Conservation (phyloP, 23 tunicate genomes). For the Halocynthia aurantium region DNA sequence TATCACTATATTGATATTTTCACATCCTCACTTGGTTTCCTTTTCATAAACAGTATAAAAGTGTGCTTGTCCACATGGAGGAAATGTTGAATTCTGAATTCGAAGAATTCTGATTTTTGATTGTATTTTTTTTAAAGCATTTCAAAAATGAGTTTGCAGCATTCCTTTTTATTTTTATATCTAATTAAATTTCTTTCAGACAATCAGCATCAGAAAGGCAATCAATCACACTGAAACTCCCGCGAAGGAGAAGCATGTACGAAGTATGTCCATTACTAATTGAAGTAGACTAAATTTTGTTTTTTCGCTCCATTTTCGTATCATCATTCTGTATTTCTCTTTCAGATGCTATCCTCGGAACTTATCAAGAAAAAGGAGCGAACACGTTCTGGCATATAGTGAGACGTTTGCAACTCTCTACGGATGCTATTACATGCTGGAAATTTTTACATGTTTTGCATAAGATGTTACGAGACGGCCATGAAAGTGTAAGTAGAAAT, state of each 20-base stretch:
- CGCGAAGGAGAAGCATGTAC: slow-evolving; percentile 93
- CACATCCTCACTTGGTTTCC: too few relatives aligned
- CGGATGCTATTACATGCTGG: slow-evolving; percentile 81
- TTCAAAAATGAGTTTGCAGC: too few relatives aligned
- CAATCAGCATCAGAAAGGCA: slow-evolving; percentile 83
- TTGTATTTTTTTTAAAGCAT: too few relatives aligned
- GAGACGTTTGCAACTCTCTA: slow-evolving; percentile 64
- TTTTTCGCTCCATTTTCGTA: not conserved
- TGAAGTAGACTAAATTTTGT: not conserved
- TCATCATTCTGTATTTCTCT: too few relatives aligned
- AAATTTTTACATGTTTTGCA: slow-evolving; percentile 95
- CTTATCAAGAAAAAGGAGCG: slow-evolving; percentile 75
- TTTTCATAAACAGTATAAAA: too few relatives aligned
- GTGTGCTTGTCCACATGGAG: too few relatives aligned
- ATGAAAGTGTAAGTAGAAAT: slow-evolving; percentile 43
- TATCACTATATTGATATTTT: too few relatives aligned
- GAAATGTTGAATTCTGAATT: too few relatives aligned
- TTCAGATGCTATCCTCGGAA: slow-evolving; percentile 73
- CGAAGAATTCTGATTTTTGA: too few relatives aligned
- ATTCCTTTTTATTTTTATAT: too few relatives aligned
- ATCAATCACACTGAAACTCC: slow-evolving; percentile 65
- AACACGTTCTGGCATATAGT: slow-evolving; percentile 86
- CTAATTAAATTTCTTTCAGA: slow-evolving; percentile 21
- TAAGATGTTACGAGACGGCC: slow-evolving; percentile 92
- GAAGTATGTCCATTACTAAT: slow-evolving; percentile 41